These are phyloP conservation scores for Petrocephalus zakoni DNA, from an alignment of 2,113 vertebrate genomes.

Conservation along the genomic window DNA sequence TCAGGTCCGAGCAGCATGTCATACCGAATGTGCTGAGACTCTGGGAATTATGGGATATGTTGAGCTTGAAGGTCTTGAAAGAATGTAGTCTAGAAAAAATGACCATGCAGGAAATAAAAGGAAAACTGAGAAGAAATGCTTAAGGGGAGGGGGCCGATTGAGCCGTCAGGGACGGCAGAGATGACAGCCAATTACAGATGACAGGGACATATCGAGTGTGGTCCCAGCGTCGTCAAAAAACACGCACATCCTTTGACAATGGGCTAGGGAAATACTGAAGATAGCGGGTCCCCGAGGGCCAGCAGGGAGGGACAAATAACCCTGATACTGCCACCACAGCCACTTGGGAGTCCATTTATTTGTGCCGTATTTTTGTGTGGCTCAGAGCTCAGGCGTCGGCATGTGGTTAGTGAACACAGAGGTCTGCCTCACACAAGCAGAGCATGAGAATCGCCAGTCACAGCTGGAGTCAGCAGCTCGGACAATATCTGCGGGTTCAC, in stretches of 20 bases:
- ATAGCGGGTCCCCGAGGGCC: conserved; percentile 19
- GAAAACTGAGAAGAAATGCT: not conserved
- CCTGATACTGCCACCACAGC: not conserved
- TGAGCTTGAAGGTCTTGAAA: not conserved
- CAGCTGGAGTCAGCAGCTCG: not conserved
- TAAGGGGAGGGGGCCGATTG: conserved; percentile 14
- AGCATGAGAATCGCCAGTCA: not conserved
- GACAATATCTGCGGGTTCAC: not conserved
- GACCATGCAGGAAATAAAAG: not conserved
- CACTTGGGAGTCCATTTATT: not conserved
- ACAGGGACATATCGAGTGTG: conserved; percentile 32
- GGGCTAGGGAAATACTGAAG: conserved; percentile 22
- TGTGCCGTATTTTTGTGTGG: not conserved
- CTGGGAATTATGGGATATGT: not conserved
- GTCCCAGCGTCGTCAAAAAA: conserved; percentile 24
- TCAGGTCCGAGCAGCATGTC: not conserved
- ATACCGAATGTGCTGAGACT: not conserved
- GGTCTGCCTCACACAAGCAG: not conserved
- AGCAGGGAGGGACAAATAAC: not conserved
- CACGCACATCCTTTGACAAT: conserved; percentile 30
- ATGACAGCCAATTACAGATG: conserved; percentile 41
- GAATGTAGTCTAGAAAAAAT: not conserved
- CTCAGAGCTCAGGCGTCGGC: not conserved
- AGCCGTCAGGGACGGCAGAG: conserved; percentile 25
- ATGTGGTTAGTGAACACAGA: not conserved